Evolutionary conservation across 2,113 vertebrate genomes (phyloP).

Genomic region (Misgurnus anguillicaudatus): DNA sequence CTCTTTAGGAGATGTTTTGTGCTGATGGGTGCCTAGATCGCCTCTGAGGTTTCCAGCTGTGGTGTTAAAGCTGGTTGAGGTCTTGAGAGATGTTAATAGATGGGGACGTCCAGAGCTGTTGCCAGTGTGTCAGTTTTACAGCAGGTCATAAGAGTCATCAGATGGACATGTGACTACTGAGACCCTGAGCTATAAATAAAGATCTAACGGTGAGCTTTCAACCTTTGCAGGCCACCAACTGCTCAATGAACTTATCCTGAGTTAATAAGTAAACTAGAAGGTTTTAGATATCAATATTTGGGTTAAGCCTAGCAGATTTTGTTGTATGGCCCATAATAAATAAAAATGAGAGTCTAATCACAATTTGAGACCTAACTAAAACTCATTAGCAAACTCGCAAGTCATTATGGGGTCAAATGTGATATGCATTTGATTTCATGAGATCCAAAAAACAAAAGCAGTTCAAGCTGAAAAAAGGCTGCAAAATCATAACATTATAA

Average conservation of each 20-base stretch:
- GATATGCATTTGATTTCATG: no score
- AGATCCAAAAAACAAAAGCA: no score
- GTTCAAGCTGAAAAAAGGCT: no score
- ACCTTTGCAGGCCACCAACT: background rate
- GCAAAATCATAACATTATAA: no score
- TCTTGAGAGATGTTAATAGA: background rate
- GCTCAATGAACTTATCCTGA: background rate
- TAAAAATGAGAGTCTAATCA: no score
- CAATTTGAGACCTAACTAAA: no score
- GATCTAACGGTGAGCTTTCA: background rate
- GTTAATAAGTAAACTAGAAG: background rate
- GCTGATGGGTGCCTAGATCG: background rate
- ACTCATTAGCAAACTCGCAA: no score
- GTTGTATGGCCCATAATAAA: no score
- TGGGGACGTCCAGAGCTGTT: background rate
- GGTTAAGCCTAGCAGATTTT: no score
- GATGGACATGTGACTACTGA: conserved; percentile 12
- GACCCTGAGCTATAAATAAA: conserved; percentile 19
- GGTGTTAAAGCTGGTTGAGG: conserved; percentile 1
- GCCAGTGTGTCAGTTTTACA: conserved; percentile 14
- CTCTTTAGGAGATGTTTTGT: no score
- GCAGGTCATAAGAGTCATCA: conserved; percentile 41
- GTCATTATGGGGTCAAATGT: no score
- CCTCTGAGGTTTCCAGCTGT: background rate
- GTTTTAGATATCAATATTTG: no score